Conservation (phyloP, 2,888 invertebrate genomes). For the Dynastes tityus region DNA sequence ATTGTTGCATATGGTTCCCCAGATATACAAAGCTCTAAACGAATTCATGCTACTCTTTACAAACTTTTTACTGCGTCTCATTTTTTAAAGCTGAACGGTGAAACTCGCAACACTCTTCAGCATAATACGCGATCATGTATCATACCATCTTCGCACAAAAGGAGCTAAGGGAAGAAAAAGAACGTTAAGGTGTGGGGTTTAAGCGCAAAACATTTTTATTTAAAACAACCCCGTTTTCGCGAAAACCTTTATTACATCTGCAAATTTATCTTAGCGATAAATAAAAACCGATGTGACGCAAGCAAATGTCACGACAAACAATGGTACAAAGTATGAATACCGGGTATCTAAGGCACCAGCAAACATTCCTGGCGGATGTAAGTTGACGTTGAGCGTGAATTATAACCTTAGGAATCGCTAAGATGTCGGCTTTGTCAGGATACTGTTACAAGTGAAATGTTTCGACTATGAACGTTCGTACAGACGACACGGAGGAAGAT, state of each 20-base stretch:
- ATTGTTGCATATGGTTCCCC: no score
- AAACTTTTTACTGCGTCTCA: no score
- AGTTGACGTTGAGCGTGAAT: constrained; percentile 67
- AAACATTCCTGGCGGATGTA: constrained; percentile 64
- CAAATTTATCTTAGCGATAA: constrained; percentile 43
- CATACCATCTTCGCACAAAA: background rate
- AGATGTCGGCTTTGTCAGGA: constrained; percentile 57
- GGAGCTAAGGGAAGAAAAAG: background rate
- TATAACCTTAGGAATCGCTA: constrained; percentile 64
- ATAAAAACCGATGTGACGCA: constrained; percentile 49
- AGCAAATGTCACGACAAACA: constrained; percentile 55
- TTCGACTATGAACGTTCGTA: constrained; percentile 56
- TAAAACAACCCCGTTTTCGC: constrained; percentile 38
- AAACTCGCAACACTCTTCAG: background rate
- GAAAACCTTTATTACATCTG: constrained; percentile 42
- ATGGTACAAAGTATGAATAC: constrained; percentile 56
- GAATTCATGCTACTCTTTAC: no score
- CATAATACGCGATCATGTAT: background rate
- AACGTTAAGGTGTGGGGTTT: constrained; percentile 3
- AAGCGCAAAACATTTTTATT: constrained; percentile 38
- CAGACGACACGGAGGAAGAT: background rate
- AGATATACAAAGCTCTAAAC: no score
- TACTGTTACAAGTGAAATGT: constrained; percentile 66
- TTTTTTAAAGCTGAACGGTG: background rate
- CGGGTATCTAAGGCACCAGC: constrained; percentile 59